Percentiles rank a stretch among this genome's conserved stretches.
phyloP scores from a whole-genome alignment of 2,113 vertebrate species.

The Amia ocellicauda region DNA sequence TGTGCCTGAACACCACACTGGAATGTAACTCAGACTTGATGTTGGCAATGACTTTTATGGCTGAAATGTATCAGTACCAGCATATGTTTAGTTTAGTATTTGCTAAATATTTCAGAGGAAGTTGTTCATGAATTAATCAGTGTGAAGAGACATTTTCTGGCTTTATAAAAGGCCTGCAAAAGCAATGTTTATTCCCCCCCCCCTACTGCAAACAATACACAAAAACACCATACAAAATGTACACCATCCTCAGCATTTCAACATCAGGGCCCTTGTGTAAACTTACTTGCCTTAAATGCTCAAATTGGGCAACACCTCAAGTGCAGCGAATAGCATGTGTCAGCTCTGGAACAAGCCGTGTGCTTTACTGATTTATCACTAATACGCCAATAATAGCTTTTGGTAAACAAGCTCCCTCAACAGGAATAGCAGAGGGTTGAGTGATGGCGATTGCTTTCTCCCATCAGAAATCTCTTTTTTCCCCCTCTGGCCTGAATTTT shows the following conservation, averaged over 20 bases:
- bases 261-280: neutral
- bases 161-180: too few species aligned
- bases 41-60: too few species aligned
- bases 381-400: conserved; percentile 12
- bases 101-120: too few species aligned
- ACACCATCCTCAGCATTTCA: neutral
- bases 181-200: too few species aligned
- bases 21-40: too few species aligned
- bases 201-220: neutral
- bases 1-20: too few species aligned
- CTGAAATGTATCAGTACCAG: too few species aligned
- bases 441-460: conserved; percentile 12
- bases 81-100: too few species aligned
- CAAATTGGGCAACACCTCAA: conserved; percentile 5
- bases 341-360: neutral
- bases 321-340: neutral
- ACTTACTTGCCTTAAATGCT: conserved; percentile 3
- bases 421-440: conserved; percentile 16
- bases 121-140: too few species aligned
- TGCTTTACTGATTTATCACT: conserved; percentile 14
- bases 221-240: neutral
- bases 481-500: conserved; percentile 18
- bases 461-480: conserved; percentile 11
- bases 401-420: conserved; percentile 9
- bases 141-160: too few species aligned